phyloP scores from a whole-genome alignment of 2,797 vertebrate genomes.

The Platyrinchus mystaceus region DNA sequence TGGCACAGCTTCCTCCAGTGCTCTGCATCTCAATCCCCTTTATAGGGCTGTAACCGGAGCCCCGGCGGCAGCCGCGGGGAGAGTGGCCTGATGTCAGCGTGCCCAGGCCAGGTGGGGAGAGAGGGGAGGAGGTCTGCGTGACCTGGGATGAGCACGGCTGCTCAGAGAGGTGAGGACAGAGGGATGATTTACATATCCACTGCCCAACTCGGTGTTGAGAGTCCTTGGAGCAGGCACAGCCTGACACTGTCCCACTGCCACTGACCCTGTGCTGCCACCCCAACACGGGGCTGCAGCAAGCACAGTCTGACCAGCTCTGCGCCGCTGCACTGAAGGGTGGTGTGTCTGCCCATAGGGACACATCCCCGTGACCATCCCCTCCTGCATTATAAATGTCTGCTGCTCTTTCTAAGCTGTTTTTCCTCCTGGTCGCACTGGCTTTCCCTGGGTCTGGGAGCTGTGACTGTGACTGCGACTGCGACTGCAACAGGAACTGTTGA shows the following conservation, averaged over 20 bases:
- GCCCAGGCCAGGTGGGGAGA: not conserved
- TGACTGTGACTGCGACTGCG: not conserved
- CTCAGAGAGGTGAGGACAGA: accelerated
- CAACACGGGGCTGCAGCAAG: not conserved
- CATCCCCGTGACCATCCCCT: accelerated
- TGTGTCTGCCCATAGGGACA: accelerated
- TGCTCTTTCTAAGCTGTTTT: not conserved
- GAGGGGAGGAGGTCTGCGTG: not conserved
- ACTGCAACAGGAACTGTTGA: not conserved
- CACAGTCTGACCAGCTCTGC: not conserved
- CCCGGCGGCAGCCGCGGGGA: accelerated
- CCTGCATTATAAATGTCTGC: accelerated
- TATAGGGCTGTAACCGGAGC: slow-evolving; percentile 32
- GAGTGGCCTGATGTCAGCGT: accelerated
- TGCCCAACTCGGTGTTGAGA: accelerated
- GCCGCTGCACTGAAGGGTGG: accelerated
- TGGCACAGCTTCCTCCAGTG: accelerated
- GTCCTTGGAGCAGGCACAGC: too few species aligned
- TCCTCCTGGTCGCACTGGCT: not conserved
- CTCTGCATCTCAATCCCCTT: not conserved
- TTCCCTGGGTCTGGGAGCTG: not conserved
- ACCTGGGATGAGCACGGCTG: not conserved
- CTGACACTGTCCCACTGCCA: not conserved
- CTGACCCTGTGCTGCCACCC: accelerated
- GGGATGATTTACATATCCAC: not conserved